Conservation (phyloP, 2,797 vertebrate species). For the Sus cebifrons region DNA sequence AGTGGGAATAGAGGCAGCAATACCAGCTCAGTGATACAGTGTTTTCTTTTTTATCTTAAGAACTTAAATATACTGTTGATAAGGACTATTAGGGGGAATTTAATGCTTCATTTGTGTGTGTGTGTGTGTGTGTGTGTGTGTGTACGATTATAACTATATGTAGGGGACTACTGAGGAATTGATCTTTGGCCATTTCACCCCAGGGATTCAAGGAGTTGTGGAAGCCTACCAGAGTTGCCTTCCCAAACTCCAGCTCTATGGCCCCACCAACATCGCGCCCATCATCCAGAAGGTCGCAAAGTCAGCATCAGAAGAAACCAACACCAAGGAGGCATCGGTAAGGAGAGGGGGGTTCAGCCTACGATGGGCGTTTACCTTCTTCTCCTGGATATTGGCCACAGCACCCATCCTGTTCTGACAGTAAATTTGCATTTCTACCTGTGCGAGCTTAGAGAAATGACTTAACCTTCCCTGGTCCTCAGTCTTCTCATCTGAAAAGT, state of each 20-base stretch:
- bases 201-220: slow-evolving; percentile 99
- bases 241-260: slow-evolving; percentile 98
- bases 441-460: background rate
- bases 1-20: background rate
- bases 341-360: slow-evolving; percentile 78
- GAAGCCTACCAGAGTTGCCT: slow-evolving; percentile 99
- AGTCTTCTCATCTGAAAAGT: slow-evolving; percentile 42
- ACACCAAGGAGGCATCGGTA: slow-evolving; percentile 99
- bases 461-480: background rate
- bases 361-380: background rate
- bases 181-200: slow-evolving; percentile 47
- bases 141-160: background rate
- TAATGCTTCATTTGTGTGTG: background rate
- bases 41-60: slow-evolving; percentile 33
- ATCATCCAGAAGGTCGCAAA: slow-evolving; percentile 99
- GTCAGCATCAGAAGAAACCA: slow-evolving; percentile 98
- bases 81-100: background rate
- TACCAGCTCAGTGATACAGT: background rate
- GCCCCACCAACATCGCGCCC: slow-evolving; percentile 99
- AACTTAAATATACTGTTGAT: background rate
- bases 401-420: background rate
- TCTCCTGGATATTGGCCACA: background rate
- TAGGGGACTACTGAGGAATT: background rate
- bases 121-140: background rate
- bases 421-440: background rate